These are phyloP conservation scores for Protonemura montana DNA, from an alignment of 2,888 invertebrate genomes.

Conservation along the genomic window DNA sequence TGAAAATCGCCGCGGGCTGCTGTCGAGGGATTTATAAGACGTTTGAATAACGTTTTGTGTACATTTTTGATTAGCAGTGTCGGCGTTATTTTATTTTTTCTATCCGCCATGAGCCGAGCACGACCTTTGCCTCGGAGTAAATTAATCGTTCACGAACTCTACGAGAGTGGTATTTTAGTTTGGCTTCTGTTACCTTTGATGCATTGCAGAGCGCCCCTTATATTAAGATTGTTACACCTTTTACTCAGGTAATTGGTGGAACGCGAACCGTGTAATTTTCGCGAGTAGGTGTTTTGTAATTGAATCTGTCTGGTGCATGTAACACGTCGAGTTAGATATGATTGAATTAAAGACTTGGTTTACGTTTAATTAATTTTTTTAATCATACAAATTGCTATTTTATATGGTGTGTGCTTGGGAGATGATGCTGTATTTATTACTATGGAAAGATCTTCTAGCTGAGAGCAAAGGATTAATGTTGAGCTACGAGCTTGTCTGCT, in stretches of 20 bases:
- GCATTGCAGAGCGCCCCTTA: no score
- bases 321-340: not conserved
- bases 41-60: not conserved
- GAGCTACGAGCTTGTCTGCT: no score
- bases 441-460: constrained; percentile 14
- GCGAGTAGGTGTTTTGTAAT: not conserved
- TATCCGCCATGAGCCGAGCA: not conserved
- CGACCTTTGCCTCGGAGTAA: not conserved
- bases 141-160: not conserved
- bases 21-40: not conserved
- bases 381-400: not conserved
- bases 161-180: not conserved
- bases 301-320: not conserved
- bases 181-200: no score
- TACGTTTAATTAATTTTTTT: not conserved
- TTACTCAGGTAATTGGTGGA: not conserved
- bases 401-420: no score
- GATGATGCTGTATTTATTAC: not conserved
- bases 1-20: not conserved
- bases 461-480: not conserved
- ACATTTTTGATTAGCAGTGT: not conserved
- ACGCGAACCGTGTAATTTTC: not conserved
- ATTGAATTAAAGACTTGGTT: not conserved
- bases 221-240: no score
- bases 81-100: not conserved